A percentile compares a stretch with the other conserved stretches of the same genome.
Evolutionary conservation across 1,140 invertebrate genomes (phyloP).

Genomic region (Drosophila tropicalis): DNA sequence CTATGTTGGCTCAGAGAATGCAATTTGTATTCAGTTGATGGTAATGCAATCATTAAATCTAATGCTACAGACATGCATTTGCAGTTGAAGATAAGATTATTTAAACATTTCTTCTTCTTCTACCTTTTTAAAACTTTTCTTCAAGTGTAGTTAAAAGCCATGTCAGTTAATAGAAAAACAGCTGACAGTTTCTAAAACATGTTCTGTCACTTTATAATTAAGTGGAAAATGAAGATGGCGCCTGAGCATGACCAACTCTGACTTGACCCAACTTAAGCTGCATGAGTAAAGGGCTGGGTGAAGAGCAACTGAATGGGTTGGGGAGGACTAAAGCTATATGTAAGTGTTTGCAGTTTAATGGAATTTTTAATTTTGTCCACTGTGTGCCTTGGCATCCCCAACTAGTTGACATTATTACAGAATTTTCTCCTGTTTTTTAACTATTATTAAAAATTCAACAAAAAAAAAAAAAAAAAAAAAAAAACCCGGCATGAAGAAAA

Average conservation of each 20-base stretch:
- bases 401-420: constrained; percentile 56
- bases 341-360: constrained; percentile 74
- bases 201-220: constrained; percentile 55
- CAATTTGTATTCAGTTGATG: too few relatives aligned
- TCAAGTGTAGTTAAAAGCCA: constrained; percentile 45
- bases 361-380: constrained; percentile 70
- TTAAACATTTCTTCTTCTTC: neutral
- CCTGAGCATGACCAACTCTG: constrained; percentile 16
- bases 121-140: neutral
- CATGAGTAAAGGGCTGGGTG: neutral
- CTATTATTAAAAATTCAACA: constrained; percentile 65
- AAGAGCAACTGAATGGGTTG: neutral
- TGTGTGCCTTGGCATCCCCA: constrained; percentile 28
- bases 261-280: constrained; percentile 27
- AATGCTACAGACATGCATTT: constrained; percentile 31
- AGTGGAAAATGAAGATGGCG: constrained; percentile 54
- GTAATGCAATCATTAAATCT: constrained; percentile 10
- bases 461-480: neutral
- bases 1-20: neutral
- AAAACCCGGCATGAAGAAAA: neutral
- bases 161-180: constrained; percentile 68
- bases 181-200: constrained; percentile 35
- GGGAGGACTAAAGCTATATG: constrained; percentile 22
- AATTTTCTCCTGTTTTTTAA: constrained; percentile 41
- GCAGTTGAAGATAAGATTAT: constrained; percentile 43